Evolutionary conservation across 1,140 invertebrate genomes (phyloP).

Genomic region (Plectrocnemia conspersa): DNA sequence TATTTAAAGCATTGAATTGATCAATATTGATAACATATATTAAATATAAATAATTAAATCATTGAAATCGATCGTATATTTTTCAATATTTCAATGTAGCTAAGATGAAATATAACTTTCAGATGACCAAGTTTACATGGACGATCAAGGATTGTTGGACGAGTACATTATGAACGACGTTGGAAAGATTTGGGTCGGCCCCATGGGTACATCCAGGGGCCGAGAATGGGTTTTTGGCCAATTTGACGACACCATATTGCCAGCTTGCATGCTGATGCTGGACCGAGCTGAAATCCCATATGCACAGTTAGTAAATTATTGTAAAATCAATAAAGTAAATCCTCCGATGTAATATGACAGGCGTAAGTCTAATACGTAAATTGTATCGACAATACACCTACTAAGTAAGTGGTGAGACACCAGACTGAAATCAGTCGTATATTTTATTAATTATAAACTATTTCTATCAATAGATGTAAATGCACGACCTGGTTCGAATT

Average conservation of each 20-base stretch:
- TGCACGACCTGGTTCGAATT: too few species aligned
- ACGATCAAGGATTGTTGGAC: conserved; percentile 53
- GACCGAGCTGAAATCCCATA: conserved; percentile 55
- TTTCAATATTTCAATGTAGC: too few species aligned
- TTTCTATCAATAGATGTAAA: too few species aligned
- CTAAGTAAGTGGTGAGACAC: too few species aligned
- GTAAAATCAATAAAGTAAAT: neutral
- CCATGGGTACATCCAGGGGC: conserved; percentile 55
- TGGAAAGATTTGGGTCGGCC: conserved; percentile 71
- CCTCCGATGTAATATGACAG: neutral
- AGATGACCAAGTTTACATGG: conserved; percentile 66
- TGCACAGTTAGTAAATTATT: conserved; percentile 42
- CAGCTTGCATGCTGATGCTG: conserved; percentile 58
- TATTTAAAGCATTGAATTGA: too few species aligned
- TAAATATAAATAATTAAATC: too few species aligned
- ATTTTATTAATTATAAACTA: too few species aligned
- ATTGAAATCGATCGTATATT: too few species aligned
- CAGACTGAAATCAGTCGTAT: too few species aligned
- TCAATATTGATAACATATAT: too few species aligned
- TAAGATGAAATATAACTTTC: conserved; percentile 29
- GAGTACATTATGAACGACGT: conserved; percentile 70
- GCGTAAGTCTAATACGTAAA: neutral
- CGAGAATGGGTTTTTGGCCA: conserved; percentile 70
- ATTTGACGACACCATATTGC: conserved; percentile 60
- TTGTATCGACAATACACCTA: neutral